phyloP scores from a whole-genome alignment of 2,797 vertebrate species.

The Tarsius wallacei region DNA sequence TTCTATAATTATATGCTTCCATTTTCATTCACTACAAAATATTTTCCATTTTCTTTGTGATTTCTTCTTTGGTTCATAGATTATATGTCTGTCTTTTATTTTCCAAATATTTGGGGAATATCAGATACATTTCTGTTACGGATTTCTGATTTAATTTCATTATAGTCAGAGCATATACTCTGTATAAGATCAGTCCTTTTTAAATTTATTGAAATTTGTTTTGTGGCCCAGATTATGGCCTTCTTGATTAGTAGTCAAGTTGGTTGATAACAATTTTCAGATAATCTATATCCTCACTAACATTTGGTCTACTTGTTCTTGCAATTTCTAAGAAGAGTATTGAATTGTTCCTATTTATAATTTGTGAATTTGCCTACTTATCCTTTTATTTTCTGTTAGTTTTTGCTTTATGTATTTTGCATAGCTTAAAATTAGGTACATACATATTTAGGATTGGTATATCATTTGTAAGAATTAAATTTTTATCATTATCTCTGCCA shows the following conservation, averaged over 20 bases:
- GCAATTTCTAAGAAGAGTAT: not conserved
- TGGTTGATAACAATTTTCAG: not conserved
- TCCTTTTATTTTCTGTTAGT: not conserved
- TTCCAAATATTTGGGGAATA: not conserved
- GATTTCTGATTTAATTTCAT: slow-evolving; percentile 34
- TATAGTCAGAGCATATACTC: not conserved
- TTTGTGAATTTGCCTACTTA: slow-evolving; percentile 5
- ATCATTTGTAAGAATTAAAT: slow-evolving; percentile 43
- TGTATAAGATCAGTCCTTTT: not conserved
- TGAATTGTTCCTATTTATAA: not conserved
- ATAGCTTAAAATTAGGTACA: slow-evolving; percentile 23
- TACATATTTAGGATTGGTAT: not conserved
- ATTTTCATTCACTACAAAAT: no score
- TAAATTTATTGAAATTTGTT: not conserved
- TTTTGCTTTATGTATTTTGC: not conserved
- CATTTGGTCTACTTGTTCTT: not conserved
- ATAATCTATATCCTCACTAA: not conserved
- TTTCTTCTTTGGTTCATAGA: slow-evolving; percentile 44
- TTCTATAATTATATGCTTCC: not conserved
- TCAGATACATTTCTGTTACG: not conserved
- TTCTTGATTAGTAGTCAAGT: not conserved
- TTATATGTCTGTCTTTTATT: not conserved
- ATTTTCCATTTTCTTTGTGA: not conserved
- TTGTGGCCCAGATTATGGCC: not conserved
- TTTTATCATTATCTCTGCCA: slow-evolving; percentile 13